Percentiles rank a stretch among this genome's conserved stretches.
These are phyloP conservation scores for Myotis pilosus DNA, from an alignment of 2,797 vertebrate genomes.

Conservation along the genomic window DNA sequence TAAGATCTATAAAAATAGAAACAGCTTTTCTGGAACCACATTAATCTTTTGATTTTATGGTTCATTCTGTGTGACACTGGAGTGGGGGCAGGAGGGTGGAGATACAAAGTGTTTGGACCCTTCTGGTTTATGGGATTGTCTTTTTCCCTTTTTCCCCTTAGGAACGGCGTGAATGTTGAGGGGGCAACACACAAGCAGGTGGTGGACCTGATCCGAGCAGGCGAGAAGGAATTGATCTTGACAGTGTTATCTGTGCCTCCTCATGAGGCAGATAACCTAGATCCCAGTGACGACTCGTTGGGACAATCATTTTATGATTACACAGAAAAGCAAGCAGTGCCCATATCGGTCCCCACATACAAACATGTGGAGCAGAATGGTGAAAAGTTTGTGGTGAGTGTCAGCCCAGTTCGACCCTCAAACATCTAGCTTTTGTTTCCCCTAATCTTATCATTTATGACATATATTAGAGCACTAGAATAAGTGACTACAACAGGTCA, in stretches of 20 bases:
- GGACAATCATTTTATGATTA: slow-evolving; percentile 97
- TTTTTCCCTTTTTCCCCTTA: slow-evolving; percentile 76
- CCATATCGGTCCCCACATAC: slow-evolving; percentile 97
- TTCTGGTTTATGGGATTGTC: slow-evolving; percentile 66
- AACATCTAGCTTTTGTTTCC: slow-evolving; percentile 23
- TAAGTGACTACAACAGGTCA: not conserved
- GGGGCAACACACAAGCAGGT: slow-evolving; percentile 98
- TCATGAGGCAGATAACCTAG: slow-evolving; percentile 94
- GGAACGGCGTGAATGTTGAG: slow-evolving; percentile 96
- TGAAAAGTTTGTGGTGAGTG: slow-evolving; percentile 97
- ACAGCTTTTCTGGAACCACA: slow-evolving; percentile 44
- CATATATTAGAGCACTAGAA: not conserved
- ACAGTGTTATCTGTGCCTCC: slow-evolving; percentile 95
- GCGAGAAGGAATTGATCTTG: slow-evolving; percentile 93
- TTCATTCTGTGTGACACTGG: slow-evolving; percentile 32
- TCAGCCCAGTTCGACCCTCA: not conserved
- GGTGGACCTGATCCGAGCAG: slow-evolving; percentile 97
- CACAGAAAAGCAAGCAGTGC: slow-evolving; percentile 97
- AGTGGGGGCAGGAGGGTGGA: slow-evolving; percentile 63
- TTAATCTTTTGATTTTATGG: slow-evolving; percentile 35
- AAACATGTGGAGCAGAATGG: slow-evolving; percentile 96
- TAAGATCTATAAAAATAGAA: slow-evolving; percentile 28
- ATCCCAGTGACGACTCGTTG: slow-evolving; percentile 92
- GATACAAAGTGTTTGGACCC: slow-evolving; percentile 44
- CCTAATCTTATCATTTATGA: not conserved